Evolutionary conservation across 2,797 vertebrate species (phyloP).

Genomic region (Brachymystax lenok): DNA sequence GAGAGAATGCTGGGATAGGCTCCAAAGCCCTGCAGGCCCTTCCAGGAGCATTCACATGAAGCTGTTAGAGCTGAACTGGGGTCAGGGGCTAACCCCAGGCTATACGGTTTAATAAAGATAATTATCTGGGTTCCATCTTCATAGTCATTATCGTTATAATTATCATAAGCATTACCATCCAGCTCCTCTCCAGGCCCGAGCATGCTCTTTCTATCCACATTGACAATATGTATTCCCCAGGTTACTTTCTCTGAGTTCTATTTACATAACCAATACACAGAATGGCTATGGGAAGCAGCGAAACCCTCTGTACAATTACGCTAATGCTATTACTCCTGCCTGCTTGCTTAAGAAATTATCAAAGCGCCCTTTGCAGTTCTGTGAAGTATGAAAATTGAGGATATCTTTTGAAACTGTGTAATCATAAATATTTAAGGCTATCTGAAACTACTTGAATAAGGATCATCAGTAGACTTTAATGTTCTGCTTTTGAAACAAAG

Average conservation of each 20-base stretch:
- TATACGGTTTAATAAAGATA: constrained; percentile 69
- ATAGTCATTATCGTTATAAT: constrained; percentile 55
- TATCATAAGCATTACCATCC: constrained; percentile 29
- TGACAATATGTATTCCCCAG: constrained; percentile 43
- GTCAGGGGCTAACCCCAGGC: constrained; percentile 67
- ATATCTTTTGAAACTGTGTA: constrained; percentile 25
- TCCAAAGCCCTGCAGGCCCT: constrained; percentile 61
- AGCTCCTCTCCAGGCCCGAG: constrained; percentile 6
- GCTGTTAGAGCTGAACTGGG: constrained; percentile 64
- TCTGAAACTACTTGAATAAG: constrained; percentile 24
- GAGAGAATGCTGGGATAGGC: constrained; percentile 55
- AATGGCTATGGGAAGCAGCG: constrained; percentile 14
- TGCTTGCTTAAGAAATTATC: constrained; percentile 32
- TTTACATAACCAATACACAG: constrained; percentile 34
- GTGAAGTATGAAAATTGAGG: constrained; percentile 21
- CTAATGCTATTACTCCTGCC: constrained; percentile 39
- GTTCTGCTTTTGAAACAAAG: constrained; percentile 45
- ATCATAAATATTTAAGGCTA: constrained; percentile 32
- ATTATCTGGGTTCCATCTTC: constrained; percentile 53
- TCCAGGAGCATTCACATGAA: constrained; percentile 64
- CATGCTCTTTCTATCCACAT: constrained; percentile 43
- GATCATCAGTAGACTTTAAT: constrained; percentile 30
- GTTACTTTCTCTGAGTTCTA: constrained; percentile 34
- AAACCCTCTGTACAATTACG: constrained; percentile 33
- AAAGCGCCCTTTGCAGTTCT: constrained; percentile 13